Percentiles rank a stretch among this genome's conserved stretches.
Evolutionary conservation across 2,113 vertebrate species (phyloP).

Genomic region (Synchiropus splendidus): DNA sequence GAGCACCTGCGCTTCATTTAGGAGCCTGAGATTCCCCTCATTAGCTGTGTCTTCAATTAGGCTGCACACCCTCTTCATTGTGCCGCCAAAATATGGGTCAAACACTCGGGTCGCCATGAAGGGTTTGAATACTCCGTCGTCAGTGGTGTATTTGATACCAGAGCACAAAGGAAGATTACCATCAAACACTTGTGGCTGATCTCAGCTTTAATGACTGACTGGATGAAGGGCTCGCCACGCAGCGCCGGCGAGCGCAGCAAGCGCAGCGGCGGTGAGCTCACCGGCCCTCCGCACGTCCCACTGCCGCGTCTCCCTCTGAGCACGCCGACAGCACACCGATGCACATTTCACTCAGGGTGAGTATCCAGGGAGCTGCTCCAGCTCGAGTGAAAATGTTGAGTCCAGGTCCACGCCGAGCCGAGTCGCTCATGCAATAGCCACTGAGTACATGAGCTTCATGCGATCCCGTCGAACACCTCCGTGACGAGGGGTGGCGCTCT

Average conservation of each 20-base stretch:
- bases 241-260: background rate
- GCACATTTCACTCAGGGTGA: too few species aligned
- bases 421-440: too few species aligned
- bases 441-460: too few species aligned
- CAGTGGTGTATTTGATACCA: slow-evolving; percentile 22
- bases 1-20: slow-evolving; percentile 49
- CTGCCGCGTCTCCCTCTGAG: too few species aligned
- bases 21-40: slow-evolving; percentile 35
- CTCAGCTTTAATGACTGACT: slow-evolving; percentile 26
- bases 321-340: too few species aligned
- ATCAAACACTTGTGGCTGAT: slow-evolving; percentile 40
- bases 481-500: too few species aligned
- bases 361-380: too few species aligned
- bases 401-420: too few species aligned
- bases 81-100: slow-evolving; percentile 31
- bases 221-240: slow-evolving; percentile 27
- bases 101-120: slow-evolving; percentile 38
- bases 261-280: too few species aligned
- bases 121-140: slow-evolving; percentile 22
- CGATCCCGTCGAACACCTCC: too few species aligned
- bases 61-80: slow-evolving; percentile 21
- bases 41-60: slow-evolving; percentile 49
- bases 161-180: slow-evolving; percentile 26
- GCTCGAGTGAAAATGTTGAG: too few species aligned
- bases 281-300: too few species aligned